A percentile compares a stretch with the other conserved stretches of the same genome.
Conservation (phyloP, 2,113 vertebrate species). For the Ursus arctos region DNA sequence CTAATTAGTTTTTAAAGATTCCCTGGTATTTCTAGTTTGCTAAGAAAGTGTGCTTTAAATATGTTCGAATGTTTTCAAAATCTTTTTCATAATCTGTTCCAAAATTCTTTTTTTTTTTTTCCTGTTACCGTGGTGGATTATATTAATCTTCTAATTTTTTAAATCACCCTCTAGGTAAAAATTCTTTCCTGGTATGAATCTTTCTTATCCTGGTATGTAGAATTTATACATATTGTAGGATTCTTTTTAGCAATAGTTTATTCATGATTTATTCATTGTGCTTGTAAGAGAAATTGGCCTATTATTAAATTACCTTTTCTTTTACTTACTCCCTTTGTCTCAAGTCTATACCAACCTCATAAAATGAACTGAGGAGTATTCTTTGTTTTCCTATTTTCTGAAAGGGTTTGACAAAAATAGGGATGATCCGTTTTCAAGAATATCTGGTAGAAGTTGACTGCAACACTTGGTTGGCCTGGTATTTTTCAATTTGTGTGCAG, state of each 20-base stretch:
- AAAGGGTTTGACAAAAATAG: neutral
- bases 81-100: neutral
- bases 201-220: neutral
- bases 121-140: neutral
- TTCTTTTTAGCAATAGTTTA: neutral
- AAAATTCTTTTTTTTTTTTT: neutral
- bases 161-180: neutral
- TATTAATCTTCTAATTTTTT: neutral
- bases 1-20: neutral
- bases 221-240: neutral
- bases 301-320: neutral
- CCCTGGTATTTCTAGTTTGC: neutral
- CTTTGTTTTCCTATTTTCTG: neutral
- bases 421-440: neutral
- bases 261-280: neutral
- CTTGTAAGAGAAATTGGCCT: neutral
- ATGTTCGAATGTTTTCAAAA: neutral
- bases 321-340: neutral
- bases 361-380: neutral
- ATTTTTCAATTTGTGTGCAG: neutral
- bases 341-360: neutral
- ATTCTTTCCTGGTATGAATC: neutral
- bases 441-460: neutral
- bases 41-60: neutral
- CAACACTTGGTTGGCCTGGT: neutral